phyloP scores from a whole-genome alignment of 1,140 invertebrate genomes.

The Nasonia giraulti region DNA sequence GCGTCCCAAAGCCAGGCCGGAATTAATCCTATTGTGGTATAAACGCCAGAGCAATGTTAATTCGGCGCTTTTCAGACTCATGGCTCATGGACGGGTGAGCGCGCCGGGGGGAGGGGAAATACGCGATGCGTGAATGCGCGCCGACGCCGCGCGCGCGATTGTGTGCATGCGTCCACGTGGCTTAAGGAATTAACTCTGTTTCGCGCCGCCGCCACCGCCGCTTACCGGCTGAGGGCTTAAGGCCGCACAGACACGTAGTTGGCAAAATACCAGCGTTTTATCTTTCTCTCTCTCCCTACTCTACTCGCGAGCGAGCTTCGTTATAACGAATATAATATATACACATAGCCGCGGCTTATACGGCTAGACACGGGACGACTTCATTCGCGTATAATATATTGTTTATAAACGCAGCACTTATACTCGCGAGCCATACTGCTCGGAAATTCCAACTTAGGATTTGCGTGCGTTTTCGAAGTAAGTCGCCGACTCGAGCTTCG shows the following conservation, averaged over 20 bases:
- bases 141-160: conserved; percentile 5
- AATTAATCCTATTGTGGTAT: conserved; percentile 61
- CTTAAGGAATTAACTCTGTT: conserved; percentile 56
- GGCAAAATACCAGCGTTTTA: conserved; percentile 9
- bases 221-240: neutral
- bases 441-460: conserved; percentile 17
- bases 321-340: neutral
- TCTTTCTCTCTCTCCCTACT: neutral
- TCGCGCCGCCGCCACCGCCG: conserved; percentile 35
- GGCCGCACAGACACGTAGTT: conserved; percentile 22
- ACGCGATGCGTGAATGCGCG: neutral
- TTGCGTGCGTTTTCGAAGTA: neutral
- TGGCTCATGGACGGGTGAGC: neutral
- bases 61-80: conserved; percentile 52
- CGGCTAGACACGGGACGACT: neutral
- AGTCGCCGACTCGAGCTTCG: neutral
- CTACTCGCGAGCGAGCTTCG: neutral
- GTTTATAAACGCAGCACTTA: neutral
- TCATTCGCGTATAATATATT: neutral
- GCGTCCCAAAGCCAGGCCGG: conserved; percentile 47
- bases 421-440: neutral
- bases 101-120: neutral
- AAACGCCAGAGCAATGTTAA: conserved; percentile 56
- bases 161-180: conserved; percentile 48
- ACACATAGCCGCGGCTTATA: neutral